phyloP scores from a whole-genome alignment of 2,888 invertebrate genomes.

The Chromoteleia sp. region DNA sequence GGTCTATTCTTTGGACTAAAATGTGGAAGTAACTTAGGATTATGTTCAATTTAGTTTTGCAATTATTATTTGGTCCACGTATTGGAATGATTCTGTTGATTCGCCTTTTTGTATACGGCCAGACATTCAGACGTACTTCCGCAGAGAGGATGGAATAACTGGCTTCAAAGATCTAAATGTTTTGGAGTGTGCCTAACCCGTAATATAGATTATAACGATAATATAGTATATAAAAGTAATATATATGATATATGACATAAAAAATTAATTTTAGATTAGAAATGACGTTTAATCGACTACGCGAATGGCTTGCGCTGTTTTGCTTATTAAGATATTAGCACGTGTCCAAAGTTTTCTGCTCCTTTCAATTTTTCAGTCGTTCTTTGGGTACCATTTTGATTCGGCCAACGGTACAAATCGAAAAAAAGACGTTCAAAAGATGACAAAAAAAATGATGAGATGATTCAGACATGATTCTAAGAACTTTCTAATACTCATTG shows the following conservation, averaged over 20 bases:
- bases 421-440: constrained; percentile 36
- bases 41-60: too few species aligned
- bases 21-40: too few species aligned
- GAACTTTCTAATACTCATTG: constrained; percentile 53
- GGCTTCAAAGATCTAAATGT: constrained; percentile 65
- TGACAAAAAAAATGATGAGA: constrained; percentile 11
- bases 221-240: constrained; percentile 59
- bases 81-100: too few species aligned
- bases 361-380: constrained; percentile 74
- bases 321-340: constrained; percentile 74
- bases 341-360: constrained; percentile 77
- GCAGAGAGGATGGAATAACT: constrained; percentile 43
- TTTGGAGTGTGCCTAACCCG: constrained; percentile 78
- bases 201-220: constrained; percentile 59
- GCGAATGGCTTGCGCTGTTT: constrained; percentile 72
- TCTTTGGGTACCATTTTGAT: constrained; percentile 69
- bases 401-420: constrained; percentile 56
- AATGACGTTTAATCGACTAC: constrained; percentile 71
- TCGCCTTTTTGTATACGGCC: constrained; percentile 18
- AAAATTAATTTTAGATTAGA: constrained; percentile 70
- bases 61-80: too few species aligned
- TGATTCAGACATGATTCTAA: constrained; percentile 54
- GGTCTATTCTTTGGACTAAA: too few species aligned
- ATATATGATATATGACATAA: constrained; percentile 58
- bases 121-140: constrained; percentile 35